Conservation (phyloP, 2,113 vertebrate species). For the Trichechus manatus region DNA sequence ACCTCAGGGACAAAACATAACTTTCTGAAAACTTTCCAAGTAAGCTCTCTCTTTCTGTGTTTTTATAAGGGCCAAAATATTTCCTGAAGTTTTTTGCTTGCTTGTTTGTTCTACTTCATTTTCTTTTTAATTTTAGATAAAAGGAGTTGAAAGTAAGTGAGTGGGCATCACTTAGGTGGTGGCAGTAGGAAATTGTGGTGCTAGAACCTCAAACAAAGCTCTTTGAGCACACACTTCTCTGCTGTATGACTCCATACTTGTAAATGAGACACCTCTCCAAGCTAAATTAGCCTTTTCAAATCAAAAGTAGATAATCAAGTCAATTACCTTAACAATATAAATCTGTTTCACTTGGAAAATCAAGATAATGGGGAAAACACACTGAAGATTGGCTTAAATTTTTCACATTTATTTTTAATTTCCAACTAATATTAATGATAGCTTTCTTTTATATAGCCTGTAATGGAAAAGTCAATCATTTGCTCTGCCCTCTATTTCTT, state of each 20-base stretch:
- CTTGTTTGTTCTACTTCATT: too few species aligned
- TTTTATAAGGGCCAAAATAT: constrained; percentile 7
- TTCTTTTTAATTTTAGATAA: constrained; percentile 2
- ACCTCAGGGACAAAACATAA: not conserved
- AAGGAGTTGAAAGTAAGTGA: not conserved
- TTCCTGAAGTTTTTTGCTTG: not conserved
- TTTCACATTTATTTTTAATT: constrained; percentile 3
- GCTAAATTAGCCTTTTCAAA: not conserved
- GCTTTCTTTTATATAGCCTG: not conserved
- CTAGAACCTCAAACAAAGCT: not conserved
- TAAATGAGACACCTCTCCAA: not conserved
- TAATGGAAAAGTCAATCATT: not conserved
- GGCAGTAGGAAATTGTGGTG: not conserved
- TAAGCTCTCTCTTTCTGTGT: not conserved
- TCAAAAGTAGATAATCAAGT: not conserved
- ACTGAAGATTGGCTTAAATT: not conserved
- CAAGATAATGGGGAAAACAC: not conserved
- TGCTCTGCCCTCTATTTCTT: not conserved
- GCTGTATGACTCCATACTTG: not conserved
- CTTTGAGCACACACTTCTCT: not conserved
- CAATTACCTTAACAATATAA: not conserved
- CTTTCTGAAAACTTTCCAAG: constrained; percentile 39
- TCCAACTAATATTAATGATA: not conserved
- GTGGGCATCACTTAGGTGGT: not conserved
- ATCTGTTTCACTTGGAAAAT: not conserved